These are phyloP conservation scores for Gnathonemus longibarbis DNA, from an alignment of 2,113 vertebrate species.

Conservation along the genomic window DNA sequence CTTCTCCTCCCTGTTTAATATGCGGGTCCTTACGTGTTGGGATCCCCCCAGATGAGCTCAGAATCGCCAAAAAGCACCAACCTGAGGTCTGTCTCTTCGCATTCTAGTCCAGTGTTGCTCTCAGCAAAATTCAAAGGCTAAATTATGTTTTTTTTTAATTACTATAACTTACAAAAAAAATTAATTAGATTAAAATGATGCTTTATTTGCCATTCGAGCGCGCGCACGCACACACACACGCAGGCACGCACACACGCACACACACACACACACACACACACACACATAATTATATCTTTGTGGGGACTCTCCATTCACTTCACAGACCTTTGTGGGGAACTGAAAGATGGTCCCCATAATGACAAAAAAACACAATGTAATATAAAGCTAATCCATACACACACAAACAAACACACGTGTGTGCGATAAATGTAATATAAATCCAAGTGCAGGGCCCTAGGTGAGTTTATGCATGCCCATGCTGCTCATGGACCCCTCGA, in stretches of 20 bases:
- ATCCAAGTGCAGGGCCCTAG: no score
- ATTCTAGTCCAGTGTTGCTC: background rate
- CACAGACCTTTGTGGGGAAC: no score
- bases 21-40: background rate
- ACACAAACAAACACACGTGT: background rate
- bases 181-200: background rate
- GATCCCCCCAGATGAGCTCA: background rate
- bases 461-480: background rate
- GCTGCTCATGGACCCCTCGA: background rate
- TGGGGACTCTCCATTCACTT: no score
- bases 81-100: background rate
- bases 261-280: background rate
- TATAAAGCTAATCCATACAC: background rate
- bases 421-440: no score
- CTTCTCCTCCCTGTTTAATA: background rate
- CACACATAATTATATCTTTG: no score
- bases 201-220: background rate
- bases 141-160: background rate
- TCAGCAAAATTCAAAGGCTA: background rate
- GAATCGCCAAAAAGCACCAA: background rate
- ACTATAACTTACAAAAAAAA: background rate
- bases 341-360: no score
- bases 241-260: background rate
- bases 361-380: no score
- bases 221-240: no score